A percentile compares a stretch with the other conserved stretches of the same genome.
These are phyloP conservation scores for Drusus annulatus DNA, from an alignment of 1,140 invertebrate species.

Conservation along the genomic window DNA sequence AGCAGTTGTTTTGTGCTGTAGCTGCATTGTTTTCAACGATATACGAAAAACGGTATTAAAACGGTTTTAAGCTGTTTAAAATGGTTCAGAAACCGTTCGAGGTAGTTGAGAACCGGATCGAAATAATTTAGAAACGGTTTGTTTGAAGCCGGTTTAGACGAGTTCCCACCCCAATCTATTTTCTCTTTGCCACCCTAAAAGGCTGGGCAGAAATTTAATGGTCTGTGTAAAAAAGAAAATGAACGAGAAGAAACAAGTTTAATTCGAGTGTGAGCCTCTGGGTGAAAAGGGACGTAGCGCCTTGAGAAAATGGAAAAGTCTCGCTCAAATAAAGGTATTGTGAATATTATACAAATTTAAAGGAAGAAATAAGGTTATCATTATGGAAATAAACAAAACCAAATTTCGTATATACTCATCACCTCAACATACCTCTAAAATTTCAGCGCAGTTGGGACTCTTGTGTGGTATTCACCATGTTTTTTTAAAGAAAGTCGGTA, in stretches of 20 bases:
- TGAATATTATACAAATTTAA: neutral
- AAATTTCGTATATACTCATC: too few relatives aligned
- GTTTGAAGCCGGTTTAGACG: neutral
- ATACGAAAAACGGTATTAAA: slow-evolving; percentile 2
- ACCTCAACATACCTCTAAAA: too few relatives aligned
- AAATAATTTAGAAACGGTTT: slow-evolving; percentile 6
- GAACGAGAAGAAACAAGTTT: slow-evolving; percentile 28
- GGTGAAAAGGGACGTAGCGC: slow-evolving; percentile 20
- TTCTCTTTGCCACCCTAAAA: neutral
- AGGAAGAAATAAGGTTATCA: neutral
- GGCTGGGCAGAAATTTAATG: slow-evolving; percentile 28
- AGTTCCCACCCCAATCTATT: neutral
- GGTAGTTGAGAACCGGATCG: neutral
- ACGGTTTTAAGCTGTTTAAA: too few relatives aligned
- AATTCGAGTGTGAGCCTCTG: slow-evolving; percentile 25
- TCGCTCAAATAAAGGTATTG: slow-evolving; percentile 22
- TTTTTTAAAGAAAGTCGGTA: too few relatives aligned
- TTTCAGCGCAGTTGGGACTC: too few relatives aligned
- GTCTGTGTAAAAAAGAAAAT: slow-evolving; percentile 23
- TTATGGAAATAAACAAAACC: too few relatives aligned
- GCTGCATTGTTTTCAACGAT: slow-evolving; percentile 31
- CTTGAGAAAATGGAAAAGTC: neutral
- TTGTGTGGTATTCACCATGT: too few relatives aligned
- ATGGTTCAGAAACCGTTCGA: too few relatives aligned
- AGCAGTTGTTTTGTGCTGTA: slow-evolving; percentile 27